Evolutionary conservation across 2,113 vertebrate genomes (phyloP).

Genomic region (Cricetomys ansorgei): DNA sequence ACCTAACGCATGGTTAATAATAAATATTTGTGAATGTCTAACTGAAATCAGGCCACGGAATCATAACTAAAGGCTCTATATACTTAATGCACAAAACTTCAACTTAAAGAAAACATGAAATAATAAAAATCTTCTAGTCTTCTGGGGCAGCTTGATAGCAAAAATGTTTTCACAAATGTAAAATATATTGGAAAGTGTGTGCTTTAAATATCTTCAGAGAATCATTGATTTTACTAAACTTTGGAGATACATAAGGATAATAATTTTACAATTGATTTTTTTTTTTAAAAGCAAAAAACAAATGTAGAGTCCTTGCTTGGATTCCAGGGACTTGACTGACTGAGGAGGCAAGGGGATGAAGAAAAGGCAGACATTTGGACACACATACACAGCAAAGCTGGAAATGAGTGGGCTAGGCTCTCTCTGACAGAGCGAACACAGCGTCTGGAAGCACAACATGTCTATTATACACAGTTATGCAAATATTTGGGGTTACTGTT

Average conservation of each 20-base stretch:
- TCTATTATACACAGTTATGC: not conserved
- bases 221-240: not conserved
- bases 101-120: not conserved
- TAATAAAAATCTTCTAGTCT: not conserved
- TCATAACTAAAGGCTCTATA: not conserved
- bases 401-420: not conserved
- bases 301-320: not conserved
- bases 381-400: not conserved
- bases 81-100: not conserved
- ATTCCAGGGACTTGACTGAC: not conserved
- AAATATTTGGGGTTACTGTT: not conserved
- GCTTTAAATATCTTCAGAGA: not conserved
- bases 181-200: not conserved
- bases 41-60: not conserved
- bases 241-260: not conserved
- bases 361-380: not conserved
- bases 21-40: conserved; percentile 14
- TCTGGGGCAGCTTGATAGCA: not conserved
- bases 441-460: not conserved
- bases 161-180: not conserved
- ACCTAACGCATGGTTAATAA: not conserved
- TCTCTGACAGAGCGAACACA: not conserved
- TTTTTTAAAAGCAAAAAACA: no score
- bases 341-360: not conserved
- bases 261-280: not conserved